A percentile compares a stretch with the other conserved stretches of the same genome.
Conservation (phyloP, 2,888 invertebrate species). For the Mycogona germanica region DNA sequence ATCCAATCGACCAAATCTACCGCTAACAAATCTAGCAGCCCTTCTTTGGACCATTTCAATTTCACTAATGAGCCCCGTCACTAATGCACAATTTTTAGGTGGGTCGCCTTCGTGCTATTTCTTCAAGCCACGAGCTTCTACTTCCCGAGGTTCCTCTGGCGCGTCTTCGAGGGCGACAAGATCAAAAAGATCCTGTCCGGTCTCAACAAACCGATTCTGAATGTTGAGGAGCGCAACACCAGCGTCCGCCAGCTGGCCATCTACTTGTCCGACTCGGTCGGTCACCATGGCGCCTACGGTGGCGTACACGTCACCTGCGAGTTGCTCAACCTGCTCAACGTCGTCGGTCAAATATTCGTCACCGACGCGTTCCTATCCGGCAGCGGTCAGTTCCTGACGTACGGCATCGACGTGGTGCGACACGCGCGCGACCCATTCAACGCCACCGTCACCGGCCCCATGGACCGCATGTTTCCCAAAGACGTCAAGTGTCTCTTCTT, state of each 20-base stretch:
- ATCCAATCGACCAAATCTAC: background rate
- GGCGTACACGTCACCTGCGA: slow-evolving; percentile 24
- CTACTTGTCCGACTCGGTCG: slow-evolving; percentile 22
- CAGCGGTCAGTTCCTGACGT: slow-evolving; percentile 26
- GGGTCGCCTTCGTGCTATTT: slow-evolving; percentile 34
- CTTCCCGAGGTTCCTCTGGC: slow-evolving; percentile 31
- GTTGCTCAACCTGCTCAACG: slow-evolving; percentile 28
- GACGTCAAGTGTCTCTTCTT: slow-evolving; percentile 30
- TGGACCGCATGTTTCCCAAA: slow-evolving; percentile 27
- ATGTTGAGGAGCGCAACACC: slow-evolving; percentile 12
- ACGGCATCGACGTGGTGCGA: slow-evolving; percentile 26
- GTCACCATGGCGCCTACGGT: slow-evolving; percentile 22
- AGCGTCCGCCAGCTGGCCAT: slow-evolving; percentile 34
- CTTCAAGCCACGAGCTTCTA: slow-evolving; percentile 30
- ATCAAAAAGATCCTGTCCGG: slow-evolving; percentile 4
- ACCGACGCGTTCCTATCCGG: slow-evolving; percentile 29
- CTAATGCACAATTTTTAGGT: slow-evolving; percentile 19
- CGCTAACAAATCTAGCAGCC: too few species aligned
- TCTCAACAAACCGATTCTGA: slow-evolving; percentile 5
- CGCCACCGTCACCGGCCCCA: slow-evolving; percentile 25
- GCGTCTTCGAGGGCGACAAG: slow-evolving; percentile 28
- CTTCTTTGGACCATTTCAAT: too few species aligned
- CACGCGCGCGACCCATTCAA: slow-evolving; percentile 24
- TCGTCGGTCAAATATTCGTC: slow-evolving; percentile 28
- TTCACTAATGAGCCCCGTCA: background rate